phyloP scores from a whole-genome alignment of 2,888 invertebrate genomes.

The Philaethria dido region DNA sequence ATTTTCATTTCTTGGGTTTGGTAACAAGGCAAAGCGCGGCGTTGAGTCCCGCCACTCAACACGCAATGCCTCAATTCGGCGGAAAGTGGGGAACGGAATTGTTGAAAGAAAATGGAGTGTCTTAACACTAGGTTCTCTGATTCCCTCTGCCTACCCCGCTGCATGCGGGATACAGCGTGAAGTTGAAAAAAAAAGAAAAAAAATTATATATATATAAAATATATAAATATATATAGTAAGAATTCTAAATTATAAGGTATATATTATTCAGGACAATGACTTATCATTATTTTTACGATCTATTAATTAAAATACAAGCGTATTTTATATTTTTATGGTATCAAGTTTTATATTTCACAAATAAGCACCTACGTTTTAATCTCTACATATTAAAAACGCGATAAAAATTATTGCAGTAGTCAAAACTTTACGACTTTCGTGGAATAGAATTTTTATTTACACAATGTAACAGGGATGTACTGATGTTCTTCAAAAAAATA shows the following conservation, averaged over 20 bases:
- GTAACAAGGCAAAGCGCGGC: too few species aligned
- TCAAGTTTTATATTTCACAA: constrained; percentile 13
- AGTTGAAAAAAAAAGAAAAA: too few species aligned
- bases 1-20: too few species aligned
- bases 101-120: too few species aligned
- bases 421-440: not conserved
- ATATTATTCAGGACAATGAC: not conserved
- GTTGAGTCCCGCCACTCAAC: too few species aligned
- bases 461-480: not conserved
- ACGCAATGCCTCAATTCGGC: too few species aligned
- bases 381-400: not conserved
- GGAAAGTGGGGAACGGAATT: too few species aligned
- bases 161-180: too few species aligned
- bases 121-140: too few species aligned
- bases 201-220: too few species aligned
- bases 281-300: not conserved
- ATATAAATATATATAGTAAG: too few species aligned
- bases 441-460: not conserved
- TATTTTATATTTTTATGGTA: not conserved
- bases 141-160: too few species aligned
- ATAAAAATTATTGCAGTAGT: constrained; percentile 5
- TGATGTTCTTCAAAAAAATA: not conserved
- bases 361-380: constrained; percentile 18
- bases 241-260: not conserved
- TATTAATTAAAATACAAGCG: not conserved